Evolutionary conservation across 2,888 invertebrate genomes (phyloP).

Genomic region (Philhelius pedissequus): DNA sequence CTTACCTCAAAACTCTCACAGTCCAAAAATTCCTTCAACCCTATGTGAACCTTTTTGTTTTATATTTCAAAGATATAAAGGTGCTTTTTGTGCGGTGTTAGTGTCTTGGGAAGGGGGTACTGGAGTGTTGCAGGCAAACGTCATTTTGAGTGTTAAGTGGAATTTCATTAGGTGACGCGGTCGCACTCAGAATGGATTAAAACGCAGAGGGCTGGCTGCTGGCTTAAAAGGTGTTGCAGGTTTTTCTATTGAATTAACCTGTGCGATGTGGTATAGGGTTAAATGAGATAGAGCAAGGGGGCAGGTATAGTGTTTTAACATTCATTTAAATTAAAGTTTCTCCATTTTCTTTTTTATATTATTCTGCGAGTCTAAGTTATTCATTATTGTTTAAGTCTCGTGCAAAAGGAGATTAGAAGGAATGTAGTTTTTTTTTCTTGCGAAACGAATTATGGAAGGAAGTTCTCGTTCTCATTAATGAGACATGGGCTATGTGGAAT

Average conservation of each 20-base stretch:
- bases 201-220: neutral
- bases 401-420: conserved; percentile 7
- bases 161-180: conserved; percentile 68
- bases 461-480: neutral
- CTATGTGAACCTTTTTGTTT: neutral
- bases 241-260: conserved; percentile 54
- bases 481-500: neutral
- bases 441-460: neutral
- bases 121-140: conserved; percentile 37
- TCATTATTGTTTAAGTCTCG: conserved; percentile 36
- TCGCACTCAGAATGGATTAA: conserved; percentile 62
- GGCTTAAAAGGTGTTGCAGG: neutral
- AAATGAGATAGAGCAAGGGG: conserved; percentile 8
- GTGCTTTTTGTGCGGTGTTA: neutral
- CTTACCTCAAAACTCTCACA: neutral
- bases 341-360: neutral
- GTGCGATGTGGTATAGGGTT: neutral
- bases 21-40: conserved; percentile 22
- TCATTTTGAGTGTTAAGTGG: conserved; percentile 67
- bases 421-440: neutral
- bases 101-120: neutral
- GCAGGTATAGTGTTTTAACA: neutral
- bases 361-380: conserved; percentile 17
- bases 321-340: conserved; percentile 55
- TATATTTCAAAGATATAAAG: conserved; percentile 5